Base-by-base conservation (phyloP, 2,888 invertebrate genomes). In the Harpalus rubripes region DNA sequence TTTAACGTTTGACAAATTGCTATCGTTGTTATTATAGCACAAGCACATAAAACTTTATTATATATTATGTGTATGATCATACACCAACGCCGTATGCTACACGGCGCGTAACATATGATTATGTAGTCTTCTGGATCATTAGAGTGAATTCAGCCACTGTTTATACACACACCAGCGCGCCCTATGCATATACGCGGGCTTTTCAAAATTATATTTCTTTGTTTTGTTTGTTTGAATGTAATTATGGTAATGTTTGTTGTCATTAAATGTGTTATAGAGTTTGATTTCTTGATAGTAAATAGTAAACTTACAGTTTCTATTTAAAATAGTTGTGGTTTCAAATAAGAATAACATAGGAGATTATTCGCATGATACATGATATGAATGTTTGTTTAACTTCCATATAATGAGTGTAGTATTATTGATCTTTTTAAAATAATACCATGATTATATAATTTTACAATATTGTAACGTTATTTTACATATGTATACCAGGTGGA, bases 31-130 rank as follows among this genome's bases (percentile, higher is more conserved):
- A 68, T 39, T 32, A 32, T 5, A 32, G 32, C 32, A 32, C 68
- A 4, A 12, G 39, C 44, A 39, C 32, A 68, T 68, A 68, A 68
- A 68, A 68, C 32, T 68, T 68, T 68, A 68, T 68, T 68, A 68
- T 68, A 26, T 68, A 68, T 68, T 68, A 68, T 68, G 26, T 26
- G 26, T 63, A 63, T 63, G 22, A 63, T 63, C 63, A 68, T 15
- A 68, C 68, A 68, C 68, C 68, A 68, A 68, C 68, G 68, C 68
- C 15, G 22, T 32, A 10, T 63, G 68, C 68, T 68, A 32, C 68
- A n/a, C n/a, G 32, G n/a, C 68, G 68, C 68, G 68, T 68, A 68
- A 68, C 68, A 39, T 68, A 32, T 68, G 32, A 68, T 68, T 68
- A 68, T 7, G 15, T 26, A 68, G 7, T 68, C 68, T 39, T 32